A percentile compares a stretch with the other conserved stretches of the same genome.
phyloP scores from a whole-genome alignment of 2,113 vertebrate species.

The Rafetus swinhoei region DNA sequence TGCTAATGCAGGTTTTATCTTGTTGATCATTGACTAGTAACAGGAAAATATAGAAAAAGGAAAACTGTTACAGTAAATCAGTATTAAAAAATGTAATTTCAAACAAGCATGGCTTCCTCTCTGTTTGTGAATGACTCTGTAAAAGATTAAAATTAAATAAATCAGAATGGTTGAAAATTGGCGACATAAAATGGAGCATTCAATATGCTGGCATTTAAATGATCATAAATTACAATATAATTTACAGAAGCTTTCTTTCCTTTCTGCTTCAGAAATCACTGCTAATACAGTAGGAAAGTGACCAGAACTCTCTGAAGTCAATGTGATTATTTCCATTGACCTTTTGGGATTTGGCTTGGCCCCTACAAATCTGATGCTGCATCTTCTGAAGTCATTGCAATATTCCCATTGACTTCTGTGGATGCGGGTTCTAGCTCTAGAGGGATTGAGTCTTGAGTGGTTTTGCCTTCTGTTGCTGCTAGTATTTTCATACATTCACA shows the following conservation, averaged over 20 bases:
- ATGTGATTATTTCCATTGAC: neutral
- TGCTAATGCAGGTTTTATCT: neutral
- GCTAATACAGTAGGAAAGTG: neutral
- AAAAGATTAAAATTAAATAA: neutral
- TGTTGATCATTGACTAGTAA: neutral
- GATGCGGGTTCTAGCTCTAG: neutral
- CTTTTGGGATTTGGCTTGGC: neutral
- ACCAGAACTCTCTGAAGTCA: constrained; percentile 12
- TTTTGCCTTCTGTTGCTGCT: constrained; percentile 21
- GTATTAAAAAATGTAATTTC: neutral
- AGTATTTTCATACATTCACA: constrained; percentile 9
- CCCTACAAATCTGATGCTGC: neutral
- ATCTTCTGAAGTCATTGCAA: neutral
- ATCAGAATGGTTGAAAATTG: neutral
- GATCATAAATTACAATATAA: neutral
- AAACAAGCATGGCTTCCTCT: constrained; percentile 2
- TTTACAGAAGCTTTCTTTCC: neutral
- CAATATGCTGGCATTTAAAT: neutral
- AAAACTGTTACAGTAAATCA: neutral
- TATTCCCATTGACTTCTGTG: neutral
- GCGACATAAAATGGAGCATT: neutral
- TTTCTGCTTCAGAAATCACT: neutral
- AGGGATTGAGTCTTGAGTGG: neutral
- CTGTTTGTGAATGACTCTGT: neutral
- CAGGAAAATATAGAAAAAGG: neutral